phyloP scores from a whole-genome alignment of 2,888 invertebrate genomes.

The Griposia aprilina region DNA sequence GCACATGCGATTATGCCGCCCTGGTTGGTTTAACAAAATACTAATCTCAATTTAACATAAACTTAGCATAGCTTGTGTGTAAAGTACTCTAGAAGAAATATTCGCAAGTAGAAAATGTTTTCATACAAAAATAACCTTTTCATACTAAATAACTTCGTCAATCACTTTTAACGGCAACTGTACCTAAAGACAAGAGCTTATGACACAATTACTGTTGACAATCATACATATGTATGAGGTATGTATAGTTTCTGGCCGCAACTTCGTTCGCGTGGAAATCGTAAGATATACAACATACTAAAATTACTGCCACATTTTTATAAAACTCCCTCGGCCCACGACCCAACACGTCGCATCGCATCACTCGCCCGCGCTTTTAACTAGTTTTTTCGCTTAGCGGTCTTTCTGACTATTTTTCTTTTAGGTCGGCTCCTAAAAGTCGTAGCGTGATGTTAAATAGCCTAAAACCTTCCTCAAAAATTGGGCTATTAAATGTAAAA shows the following conservation, averaged over 20 bases:
- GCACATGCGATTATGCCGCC: too few relatives aligned
- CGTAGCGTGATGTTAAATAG: background rate
- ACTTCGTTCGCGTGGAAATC: background rate
- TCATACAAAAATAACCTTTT: background rate
- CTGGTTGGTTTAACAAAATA: too few relatives aligned
- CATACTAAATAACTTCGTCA: background rate
- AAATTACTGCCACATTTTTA: background rate
- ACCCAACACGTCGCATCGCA: background rate
- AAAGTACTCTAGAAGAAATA: background rate
- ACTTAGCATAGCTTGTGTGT: too few relatives aligned
- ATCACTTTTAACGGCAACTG: slow-evolving; percentile 4
- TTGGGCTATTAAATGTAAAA: too few relatives aligned
- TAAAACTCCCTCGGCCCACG: too few relatives aligned
- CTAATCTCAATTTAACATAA: too few relatives aligned
- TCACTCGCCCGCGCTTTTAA: background rate
- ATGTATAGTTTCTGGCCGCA: background rate
- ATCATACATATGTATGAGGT: slow-evolving; percentile 45
- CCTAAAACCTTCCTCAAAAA: background rate
- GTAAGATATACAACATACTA: background rate
- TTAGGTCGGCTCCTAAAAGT: background rate
- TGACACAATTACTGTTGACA: slow-evolving; percentile 31
- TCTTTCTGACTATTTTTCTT: background rate
- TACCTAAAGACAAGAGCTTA: slow-evolving; percentile 19
- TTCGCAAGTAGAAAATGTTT: background rate
- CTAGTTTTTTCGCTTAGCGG: background rate